Base-by-base conservation (phyloP, 2,888 invertebrate species). In the Polydrusus pterygomalis region DNA sequence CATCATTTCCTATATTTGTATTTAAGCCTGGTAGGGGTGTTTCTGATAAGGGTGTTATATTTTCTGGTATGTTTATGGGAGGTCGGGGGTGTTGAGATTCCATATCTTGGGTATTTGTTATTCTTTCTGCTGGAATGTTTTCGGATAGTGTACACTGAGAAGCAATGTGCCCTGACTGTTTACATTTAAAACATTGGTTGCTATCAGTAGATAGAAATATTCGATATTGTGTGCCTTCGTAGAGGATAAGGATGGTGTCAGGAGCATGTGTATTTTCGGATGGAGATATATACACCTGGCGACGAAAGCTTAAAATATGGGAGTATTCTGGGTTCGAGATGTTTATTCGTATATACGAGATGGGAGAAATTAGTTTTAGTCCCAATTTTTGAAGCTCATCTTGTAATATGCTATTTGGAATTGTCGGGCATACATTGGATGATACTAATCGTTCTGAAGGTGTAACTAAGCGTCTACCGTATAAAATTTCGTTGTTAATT, bases 271-370 rank as follows among this genome's bases (percentile, higher is more conserved):
- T 47, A n/a, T 47, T n/a, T 7, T n/a, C 15, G 7, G 47, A 7
- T 7, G 47, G 47, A n/a, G 47, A 11, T n/a, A 11, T 47, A n/a
- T n/a, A 47, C n/a, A 47, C 47, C 15, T 47, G 47, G 13, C 47
- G 47, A n/a, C 47, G 47, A n/a, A 47, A 47, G 47, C 47, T 47
- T n/a, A 47, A n/a, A 47, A 47, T 47, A 15, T 47, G 47, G 15
- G 13, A n/a, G 15, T 47, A 47, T 11, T 47, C 47, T 13, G 47
- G 47, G 47, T 47, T n/a, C 7, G 47, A n/a, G 13, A 47, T n/a
- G 7, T n/a, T n/a, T n/a, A 47, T 47, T n/a, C 15, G 13, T 47
- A 47, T 11, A n/a, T n/a, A 47, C 13, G 47, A n/a, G 1, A 47
- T 47, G 6, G 47, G 47, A 15, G 47, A 47, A 1, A 47, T 11